Percentiles rank a stretch among this genome's conserved stretches.
Evolutionary conservation across 2,888 invertebrate species (phyloP).

Genomic region (Automeris io): DNA sequence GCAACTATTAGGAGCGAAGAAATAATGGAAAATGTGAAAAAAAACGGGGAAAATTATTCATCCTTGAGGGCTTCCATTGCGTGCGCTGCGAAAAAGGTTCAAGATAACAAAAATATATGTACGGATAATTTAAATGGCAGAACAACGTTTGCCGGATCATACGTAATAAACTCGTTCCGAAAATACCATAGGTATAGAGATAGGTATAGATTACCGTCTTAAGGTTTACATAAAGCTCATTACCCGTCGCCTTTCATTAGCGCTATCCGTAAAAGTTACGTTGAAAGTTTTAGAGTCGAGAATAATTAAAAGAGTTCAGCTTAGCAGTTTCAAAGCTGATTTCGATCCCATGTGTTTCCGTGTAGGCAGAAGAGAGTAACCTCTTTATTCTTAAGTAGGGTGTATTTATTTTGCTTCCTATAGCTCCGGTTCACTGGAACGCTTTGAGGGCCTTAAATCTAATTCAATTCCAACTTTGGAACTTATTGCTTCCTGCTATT

Average conservation of each 20-base stretch:
- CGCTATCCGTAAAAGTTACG: conserved; percentile 29
- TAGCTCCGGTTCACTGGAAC: conserved; percentile 24
- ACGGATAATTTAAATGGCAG: too few species aligned
- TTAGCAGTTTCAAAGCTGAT: conserved; percentile 38
- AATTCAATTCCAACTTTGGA: conserved; percentile 19
- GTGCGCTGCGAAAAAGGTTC: too few species aligned
- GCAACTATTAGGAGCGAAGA: too few species aligned
- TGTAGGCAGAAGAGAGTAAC: conserved; percentile 20
- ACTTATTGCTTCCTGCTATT: background rate
- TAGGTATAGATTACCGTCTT: background rate
- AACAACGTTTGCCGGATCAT: too few species aligned
- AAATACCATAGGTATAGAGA: background rate
- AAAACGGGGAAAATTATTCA: too few species aligned
- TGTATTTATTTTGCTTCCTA: conserved; percentile 21
- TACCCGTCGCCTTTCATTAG: conserved; percentile 41
- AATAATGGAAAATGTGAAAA: too few species aligned
- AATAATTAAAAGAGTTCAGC: conserved; percentile 54
- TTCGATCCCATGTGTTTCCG: conserved; percentile 26
- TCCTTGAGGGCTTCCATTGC: too few species aligned
- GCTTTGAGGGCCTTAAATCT: conserved; percentile 25
- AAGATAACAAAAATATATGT: too few species aligned
- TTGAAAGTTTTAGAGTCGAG: conserved; percentile 33
- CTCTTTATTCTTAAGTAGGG: conserved; percentile 24
- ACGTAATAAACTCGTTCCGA: background rate
- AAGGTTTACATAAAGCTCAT: conserved; percentile 36